phyloP scores from a whole-genome alignment of 2,113 vertebrate species.

The Procavia capensis region DNA sequence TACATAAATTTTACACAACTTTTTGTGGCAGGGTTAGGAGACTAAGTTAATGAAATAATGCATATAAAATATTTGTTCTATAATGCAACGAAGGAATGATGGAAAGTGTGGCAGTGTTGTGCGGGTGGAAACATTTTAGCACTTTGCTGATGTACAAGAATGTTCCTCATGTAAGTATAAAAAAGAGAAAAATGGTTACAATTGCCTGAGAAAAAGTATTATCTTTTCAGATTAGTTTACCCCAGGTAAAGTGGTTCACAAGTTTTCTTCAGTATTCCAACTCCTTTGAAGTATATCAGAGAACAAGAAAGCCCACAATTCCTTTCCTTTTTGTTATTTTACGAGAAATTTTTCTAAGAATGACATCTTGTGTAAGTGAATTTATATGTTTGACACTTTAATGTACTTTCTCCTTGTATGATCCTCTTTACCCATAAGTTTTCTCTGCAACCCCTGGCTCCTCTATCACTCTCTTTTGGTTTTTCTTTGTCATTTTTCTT shows the following conservation, averaged over 20 bases:
- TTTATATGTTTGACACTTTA: background rate
- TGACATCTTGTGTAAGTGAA: background rate
- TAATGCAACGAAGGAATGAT: background rate
- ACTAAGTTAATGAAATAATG: constrained; percentile 26
- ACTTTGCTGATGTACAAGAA: constrained; percentile 14
- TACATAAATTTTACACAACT: background rate
- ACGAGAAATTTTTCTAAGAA: background rate
- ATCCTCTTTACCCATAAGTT: background rate
- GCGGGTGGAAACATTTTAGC: constrained; percentile 22
- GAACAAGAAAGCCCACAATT: background rate
- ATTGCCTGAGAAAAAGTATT: background rate
- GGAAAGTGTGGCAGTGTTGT: background rate
- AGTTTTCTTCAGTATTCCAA: background rate
- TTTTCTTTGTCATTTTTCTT: background rate
- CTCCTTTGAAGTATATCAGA: background rate
- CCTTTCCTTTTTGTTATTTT: background rate
- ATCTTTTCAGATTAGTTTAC: background rate
- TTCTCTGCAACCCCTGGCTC: background rate
- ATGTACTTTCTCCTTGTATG: background rate
- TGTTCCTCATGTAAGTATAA: constrained; percentile 44
- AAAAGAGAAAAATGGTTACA: constrained; percentile 29
- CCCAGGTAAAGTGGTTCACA: background rate
- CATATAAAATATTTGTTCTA: constrained; percentile 11
- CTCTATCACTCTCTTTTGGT: background rate
- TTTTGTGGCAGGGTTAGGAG: background rate